Evolutionary conservation across 1,140 invertebrate genomes (phyloP).

Genomic region (Polypedilum vanderplanki): DNA sequence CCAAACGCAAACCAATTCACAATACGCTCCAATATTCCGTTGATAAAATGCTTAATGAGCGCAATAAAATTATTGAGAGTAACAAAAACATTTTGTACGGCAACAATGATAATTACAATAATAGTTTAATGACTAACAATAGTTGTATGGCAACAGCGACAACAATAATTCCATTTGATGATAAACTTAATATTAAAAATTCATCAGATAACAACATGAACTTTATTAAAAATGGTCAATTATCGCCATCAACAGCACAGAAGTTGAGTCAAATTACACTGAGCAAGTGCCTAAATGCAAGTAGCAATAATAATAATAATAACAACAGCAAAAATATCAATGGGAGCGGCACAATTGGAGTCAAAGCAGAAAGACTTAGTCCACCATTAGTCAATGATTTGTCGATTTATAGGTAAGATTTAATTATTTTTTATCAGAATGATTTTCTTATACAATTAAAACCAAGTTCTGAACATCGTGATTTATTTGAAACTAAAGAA

Average conservation of each 20-base stretch:
- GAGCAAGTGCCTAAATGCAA: neutral
- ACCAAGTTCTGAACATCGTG: no score
- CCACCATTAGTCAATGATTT: slow-evolving; percentile 22
- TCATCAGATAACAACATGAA: slow-evolving; percentile 23
- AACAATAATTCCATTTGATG: neutral
- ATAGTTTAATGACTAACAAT: slow-evolving; percentile 1
- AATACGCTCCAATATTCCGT: slow-evolving; percentile 23
- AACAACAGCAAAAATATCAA: neutral
- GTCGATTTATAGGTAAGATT: slow-evolving; percentile 22
- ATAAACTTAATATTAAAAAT: slow-evolving; percentile 9
- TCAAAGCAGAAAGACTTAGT: slow-evolving; percentile 1
- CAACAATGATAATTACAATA: slow-evolving; percentile 20
- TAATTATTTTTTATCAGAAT: neutral
- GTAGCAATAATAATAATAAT: neutral
- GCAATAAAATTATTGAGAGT: slow-evolving; percentile 22
- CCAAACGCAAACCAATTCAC: slow-evolving; percentile 25
- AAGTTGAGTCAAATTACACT: slow-evolving; percentile 14
- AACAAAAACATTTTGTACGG: neutral
- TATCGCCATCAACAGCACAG: slow-evolving; percentile 18
- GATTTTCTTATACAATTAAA: no score
- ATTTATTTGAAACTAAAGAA: no score
- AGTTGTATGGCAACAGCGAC: neutral
- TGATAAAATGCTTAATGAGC: slow-evolving; percentile 27
- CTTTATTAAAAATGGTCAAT: slow-evolving; percentile 26
- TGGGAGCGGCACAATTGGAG: neutral